Conservation (phyloP, 2,888 invertebrate species). For the Campoletis raptor region DNA sequence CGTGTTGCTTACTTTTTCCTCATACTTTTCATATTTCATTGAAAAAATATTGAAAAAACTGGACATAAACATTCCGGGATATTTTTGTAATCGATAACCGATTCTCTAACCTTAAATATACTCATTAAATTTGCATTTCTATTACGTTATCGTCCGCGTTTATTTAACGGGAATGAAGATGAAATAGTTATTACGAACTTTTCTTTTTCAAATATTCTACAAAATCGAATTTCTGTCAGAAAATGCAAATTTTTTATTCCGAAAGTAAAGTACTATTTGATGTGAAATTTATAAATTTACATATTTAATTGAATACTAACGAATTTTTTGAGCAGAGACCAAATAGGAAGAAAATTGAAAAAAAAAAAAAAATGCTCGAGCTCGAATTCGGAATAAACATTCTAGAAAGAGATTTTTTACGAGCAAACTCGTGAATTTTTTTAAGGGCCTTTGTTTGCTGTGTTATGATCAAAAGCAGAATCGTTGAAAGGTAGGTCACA, state of each 20-base stretch:
- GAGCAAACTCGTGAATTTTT: background rate
- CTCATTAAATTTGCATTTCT: background rate
- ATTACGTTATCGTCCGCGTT: slow-evolving; percentile 40
- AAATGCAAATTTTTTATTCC: background rate
- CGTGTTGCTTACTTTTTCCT: background rate
- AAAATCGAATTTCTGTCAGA: background rate
- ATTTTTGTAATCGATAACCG: background rate
- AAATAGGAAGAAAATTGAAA: background rate
- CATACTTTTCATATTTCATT: background rate
- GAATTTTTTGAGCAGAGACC: background rate
- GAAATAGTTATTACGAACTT: slow-evolving; percentile 5
- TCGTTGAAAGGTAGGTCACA: slow-evolving; percentile 20
- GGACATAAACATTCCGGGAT: background rate
- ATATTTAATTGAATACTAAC: background rate
- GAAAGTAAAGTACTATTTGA: background rate
- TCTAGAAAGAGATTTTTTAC: background rate
- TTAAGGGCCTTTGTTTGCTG: slow-evolving; percentile 28
- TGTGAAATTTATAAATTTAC: background rate
- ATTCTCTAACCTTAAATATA: slow-evolving; percentile 45
- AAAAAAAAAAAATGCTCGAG: background rate
- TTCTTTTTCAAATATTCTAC: background rate
- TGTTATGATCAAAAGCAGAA: slow-evolving; percentile 20
- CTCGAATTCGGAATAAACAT: background rate
- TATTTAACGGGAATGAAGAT: slow-evolving; percentile 48
- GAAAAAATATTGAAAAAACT: background rate